Base-by-base conservation (phyloP, 2,797 vertebrate genomes). In the Lacerta agilis region DNA sequence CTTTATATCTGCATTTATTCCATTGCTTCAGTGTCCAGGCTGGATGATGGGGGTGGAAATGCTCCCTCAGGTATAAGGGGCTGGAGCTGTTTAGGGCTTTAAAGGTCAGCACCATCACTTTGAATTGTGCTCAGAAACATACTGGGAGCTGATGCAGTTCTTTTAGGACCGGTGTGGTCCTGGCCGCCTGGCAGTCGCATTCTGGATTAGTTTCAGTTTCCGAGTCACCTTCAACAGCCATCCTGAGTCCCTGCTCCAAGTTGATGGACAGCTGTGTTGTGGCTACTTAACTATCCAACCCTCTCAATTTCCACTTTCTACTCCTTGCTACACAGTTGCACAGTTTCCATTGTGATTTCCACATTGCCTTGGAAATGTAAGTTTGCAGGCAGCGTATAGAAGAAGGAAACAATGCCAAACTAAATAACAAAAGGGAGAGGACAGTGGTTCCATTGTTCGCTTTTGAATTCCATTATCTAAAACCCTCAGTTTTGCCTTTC, bases 381-480 rank as follows among this genome's bases (percentile, higher is more conserved):
- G 10, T 82, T 86, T 61, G 2, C 1, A 58, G 4, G 29, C 8
- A 20, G 18, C n/a, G 9, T 71, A 1, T 25, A 87, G 86, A 91
- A 91, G 79, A 29, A 1, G 69, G 93, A 91, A 67, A n/a, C 0
- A 33, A 81, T 82, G 23, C 0, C 2, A 82, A 87, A 91, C 81
- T 82, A 66, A 78, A 73, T 10, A 5, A 81, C 20, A 86, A 82
- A 55, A 69, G 25, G 27, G 10, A 58, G 80, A 8, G 8, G 58
- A n/a, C n/a, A 73, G 3, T 38, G 55, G 27, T n/a, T 76, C 7
- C 27, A 83, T 88, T 84, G 0, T 73, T 91, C 36, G 36, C 86
- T 88, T 91, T 87, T 23, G 18, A 67, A 27, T n/a, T 20, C 6
- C 67, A 5, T 84, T 92, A 4, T 89, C 18, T 18, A 86, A 88